Conservation (phyloP, 2,888 invertebrate genomes). For the Lasioglossum calceatum region DNA sequence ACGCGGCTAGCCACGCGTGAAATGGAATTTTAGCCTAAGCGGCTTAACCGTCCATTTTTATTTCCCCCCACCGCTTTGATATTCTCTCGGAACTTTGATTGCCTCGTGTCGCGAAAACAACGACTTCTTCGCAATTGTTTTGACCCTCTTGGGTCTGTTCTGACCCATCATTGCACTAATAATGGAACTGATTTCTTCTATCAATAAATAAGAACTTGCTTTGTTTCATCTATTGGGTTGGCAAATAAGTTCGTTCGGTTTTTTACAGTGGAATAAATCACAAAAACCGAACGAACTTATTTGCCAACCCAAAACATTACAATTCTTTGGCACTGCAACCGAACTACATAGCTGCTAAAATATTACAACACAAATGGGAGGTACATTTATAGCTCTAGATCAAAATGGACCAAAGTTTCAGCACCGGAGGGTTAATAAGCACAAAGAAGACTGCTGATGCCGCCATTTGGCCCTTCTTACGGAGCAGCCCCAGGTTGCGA, state of each 20-base stretch:
- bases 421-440: not conserved
- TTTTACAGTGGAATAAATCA: too few species aligned
- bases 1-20: constrained; percentile 4
- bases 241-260: too few species aligned
- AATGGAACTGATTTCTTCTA: too few species aligned
- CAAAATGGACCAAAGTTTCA: not conserved
- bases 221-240: not conserved
- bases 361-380: not conserved
- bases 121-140: not conserved
- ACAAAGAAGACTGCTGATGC: not conserved
- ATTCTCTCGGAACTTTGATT: not conserved
- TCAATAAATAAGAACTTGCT: too few species aligned
- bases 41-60: not conserved
- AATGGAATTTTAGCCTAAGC: constrained; percentile 12
- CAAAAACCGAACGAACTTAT: too few species aligned
- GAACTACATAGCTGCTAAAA: too few species aligned
- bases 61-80: not conserved
- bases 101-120: not conserved
- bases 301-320: not conserved
- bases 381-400: not conserved
- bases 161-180: not conserved
- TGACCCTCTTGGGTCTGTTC: not conserved
- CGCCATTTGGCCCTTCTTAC: not conserved
- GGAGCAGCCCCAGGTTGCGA: not conserved
- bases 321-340: not conserved